These are phyloP conservation scores for Pecten maximus DNA, from an alignment of 2,888 invertebrate genomes.

Conservation along the genomic window DNA sequence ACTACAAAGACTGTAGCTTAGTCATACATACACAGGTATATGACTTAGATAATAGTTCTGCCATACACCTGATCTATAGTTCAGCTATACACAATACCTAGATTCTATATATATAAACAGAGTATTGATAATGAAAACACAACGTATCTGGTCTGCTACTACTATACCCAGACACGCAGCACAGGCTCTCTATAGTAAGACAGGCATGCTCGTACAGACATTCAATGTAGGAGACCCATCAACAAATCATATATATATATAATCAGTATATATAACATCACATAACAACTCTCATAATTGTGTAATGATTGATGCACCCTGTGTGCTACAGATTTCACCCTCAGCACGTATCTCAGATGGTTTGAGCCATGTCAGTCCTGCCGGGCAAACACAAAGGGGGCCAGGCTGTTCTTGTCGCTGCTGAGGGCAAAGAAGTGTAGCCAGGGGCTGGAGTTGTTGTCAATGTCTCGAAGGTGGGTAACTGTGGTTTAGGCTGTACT, in stretches of 20 bases:
- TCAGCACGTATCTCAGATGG: not conserved
- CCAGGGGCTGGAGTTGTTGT: slow-evolving; percentile 30
- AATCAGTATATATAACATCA: not conserved
- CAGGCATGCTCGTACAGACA: not conserved
- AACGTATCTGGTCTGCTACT: not conserved
- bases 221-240: not conserved
- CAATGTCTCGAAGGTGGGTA: slow-evolving; percentile 24
- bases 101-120: not conserved
- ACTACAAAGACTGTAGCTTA: not conserved
- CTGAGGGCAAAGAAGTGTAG: not conserved
- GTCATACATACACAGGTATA: not conserved
- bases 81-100: slow-evolving; percentile 16
- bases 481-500: slow-evolving; percentile 18
- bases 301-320: slow-evolving; percentile 3
- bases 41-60: not conserved
- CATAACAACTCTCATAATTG: not conserved
- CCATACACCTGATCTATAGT: not conserved
- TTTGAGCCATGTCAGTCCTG: not conserved
- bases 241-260: slow-evolving; percentile 30
- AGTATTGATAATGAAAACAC: slow-evolving; percentile 17
- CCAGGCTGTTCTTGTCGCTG: not conserved
- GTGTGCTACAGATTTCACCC: slow-evolving; percentile 5
- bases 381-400: not conserved
- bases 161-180: not conserved
- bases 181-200: not conserved